phyloP scores from a whole-genome alignment of 2,888 invertebrate genomes.

The Andrena fulva region DNA sequence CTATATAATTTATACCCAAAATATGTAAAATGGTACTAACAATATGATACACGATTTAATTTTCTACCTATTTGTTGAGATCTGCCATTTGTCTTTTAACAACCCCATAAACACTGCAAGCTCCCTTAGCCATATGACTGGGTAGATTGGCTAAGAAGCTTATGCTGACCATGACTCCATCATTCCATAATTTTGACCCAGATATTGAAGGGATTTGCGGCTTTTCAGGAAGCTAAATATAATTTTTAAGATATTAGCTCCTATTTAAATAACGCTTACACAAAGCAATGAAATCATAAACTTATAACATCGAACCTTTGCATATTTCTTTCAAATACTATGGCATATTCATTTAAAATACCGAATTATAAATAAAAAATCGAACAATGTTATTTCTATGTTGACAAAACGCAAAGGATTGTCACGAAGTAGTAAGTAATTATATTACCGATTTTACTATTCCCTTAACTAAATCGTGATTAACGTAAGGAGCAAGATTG shows the following conservation, averaged over 20 bases:
- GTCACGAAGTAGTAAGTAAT: not conserved
- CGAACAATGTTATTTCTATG: not conserved
- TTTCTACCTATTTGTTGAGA: conserved; percentile 6
- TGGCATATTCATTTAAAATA: not conserved
- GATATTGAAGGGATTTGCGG: conserved; percentile 71
- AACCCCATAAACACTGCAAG: conserved; percentile 36
- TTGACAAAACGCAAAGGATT: not conserved
- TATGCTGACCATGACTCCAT: conserved; percentile 74
- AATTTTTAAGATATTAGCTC: not conserved
- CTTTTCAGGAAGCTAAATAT: conserved; percentile 38
- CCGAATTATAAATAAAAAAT: not conserved
- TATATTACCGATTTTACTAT: conserved; percentile 74
- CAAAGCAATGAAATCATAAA: not conserved
- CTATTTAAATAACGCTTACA: not conserved
- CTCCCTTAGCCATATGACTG: conserved; percentile 69
- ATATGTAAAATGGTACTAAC: conserved; percentile 28
- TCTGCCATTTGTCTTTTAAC: conserved; percentile 32
- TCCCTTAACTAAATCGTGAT: conserved; percentile 76
- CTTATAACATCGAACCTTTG: not conserved
- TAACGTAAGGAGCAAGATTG: conserved; percentile 76
- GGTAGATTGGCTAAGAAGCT: conserved; percentile 76
- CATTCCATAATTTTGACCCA: conserved; percentile 75
- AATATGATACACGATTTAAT: conserved; percentile 1
- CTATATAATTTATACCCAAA: conserved; percentile 43
- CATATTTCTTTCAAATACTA: not conserved